Percentiles rank a stretch among this genome's conserved stretches.
Conservation (phyloP, 2,797 vertebrate genomes). For the Schizothorax lantsangensis region DNA sequence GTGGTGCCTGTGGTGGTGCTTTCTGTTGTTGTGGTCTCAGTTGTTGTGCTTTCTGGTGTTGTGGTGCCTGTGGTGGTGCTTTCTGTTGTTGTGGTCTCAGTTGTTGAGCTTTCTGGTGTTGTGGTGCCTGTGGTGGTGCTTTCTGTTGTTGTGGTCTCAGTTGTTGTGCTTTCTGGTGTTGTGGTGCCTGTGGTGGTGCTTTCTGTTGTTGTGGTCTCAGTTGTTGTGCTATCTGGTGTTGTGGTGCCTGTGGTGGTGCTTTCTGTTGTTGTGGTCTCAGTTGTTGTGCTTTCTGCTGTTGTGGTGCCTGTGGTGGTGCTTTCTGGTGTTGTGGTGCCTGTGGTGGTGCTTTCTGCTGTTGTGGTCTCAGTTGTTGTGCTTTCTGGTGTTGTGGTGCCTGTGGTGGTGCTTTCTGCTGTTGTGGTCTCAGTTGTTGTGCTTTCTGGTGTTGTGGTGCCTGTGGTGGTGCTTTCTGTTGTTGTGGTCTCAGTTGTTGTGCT, state of each 20-base stretch:
- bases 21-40: no score
- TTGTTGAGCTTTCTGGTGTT: neutral
- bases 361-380: no score
- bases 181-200: neutral
- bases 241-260: neutral
- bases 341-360: no score
- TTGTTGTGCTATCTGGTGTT: neutral
- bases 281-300: neutral
- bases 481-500: no score
- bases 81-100: fast-evolving
- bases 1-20: no score
- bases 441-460: no score
- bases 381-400: no score
- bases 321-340: neutral
- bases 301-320: fast-evolving
- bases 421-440: no score
- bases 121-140: neutral
- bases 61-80: fast-evolving
- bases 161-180: neutral
- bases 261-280: neutral
- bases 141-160: neutral
- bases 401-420: no score
- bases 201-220: neutral
- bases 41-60: no score
- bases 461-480: no score